Base-by-base conservation (phyloP, 2,888 invertebrate species). In the Sacculina carcini region DNA sequence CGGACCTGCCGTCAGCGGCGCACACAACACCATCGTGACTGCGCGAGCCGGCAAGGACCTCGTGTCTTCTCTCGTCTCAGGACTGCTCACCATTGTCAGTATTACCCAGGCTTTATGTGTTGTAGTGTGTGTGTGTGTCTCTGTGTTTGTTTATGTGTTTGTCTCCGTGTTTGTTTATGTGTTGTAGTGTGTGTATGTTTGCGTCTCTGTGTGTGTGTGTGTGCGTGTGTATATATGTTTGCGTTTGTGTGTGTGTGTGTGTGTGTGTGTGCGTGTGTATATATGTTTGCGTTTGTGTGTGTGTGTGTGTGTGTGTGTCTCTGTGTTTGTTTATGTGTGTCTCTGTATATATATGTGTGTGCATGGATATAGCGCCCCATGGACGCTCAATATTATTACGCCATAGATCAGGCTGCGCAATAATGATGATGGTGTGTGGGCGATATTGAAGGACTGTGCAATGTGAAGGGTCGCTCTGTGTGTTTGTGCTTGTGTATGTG, bases 21-120 rank as follows among this genome's bases (percentile, higher is more conserved):
- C 96, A 0, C 94, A 96, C 69, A 96, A 96, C 67, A 94, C 94
- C 16, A 94, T 98, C 66, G 94, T 96, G 42, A 94, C 87, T 62
- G 94, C 94, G 9, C 72, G 90, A 56, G 87, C 98, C 56, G 89
- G 98, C 58, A 94, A 98, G 72, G 92, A 92, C 73, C 75, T 98
- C 59, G 83, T 98, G 54, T 89, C 96, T 14, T 86, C 85, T 38
- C 74, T 96, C 28, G 90, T 94, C 51, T 90, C 90, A 58, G 98
- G 98, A 2, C 72, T 98, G 44, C 72, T 99, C 21, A 98, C 98
- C 23, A 98, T 98, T 64, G 87, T 86, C 67, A 75, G 81, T 75
- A 19, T n/a, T 4, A 6, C 9, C 21, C 24, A 14, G 19, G 1
- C 3, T n/a, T n/a, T n/a, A n/a, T n/a, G n/a, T n/a, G n/a, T 50